Conservation (phyloP, 2,797 vertebrate species). For the Meda fulgida region DNA sequence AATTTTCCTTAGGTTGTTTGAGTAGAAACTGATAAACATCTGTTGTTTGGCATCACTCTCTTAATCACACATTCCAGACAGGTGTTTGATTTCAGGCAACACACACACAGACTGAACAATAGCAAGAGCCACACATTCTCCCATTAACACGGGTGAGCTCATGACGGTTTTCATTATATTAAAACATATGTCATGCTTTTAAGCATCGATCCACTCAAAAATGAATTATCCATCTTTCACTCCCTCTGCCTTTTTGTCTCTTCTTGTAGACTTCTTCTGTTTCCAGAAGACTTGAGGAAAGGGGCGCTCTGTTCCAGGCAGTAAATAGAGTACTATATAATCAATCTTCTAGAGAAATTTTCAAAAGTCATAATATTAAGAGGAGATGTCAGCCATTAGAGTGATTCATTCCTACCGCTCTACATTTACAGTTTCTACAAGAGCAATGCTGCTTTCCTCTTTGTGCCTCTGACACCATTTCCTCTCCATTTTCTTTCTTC, state of each 20-base stretch:
- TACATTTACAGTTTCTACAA: conserved; percentile 84
- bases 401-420: conserved; percentile 85
- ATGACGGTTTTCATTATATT: conserved; percentile 5
- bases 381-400: conserved; percentile 84
- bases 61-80: conserved; percentile 36
- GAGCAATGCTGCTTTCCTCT: conserved; percentile 78
- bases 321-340: conserved; percentile 84
- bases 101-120: conserved; percentile 27
- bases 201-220: conserved; percentile 22
- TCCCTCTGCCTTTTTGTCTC: conserved; percentile 24
- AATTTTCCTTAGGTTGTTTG: conserved; percentile 19
- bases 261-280: conserved; percentile 46
- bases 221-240: neutral
- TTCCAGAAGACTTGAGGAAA: conserved; percentile 59
- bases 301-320: conserved; percentile 67
- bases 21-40: conserved; percentile 33
- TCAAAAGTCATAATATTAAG: conserved; percentile 85
- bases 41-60: conserved; percentile 23
- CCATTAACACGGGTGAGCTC: conserved; percentile 13
- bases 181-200: conserved; percentile 32
- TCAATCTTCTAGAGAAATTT: conserved; percentile 81
- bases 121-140: conserved; percentile 16
- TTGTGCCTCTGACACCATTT: conserved; percentile 78
- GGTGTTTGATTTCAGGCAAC: conserved; percentile 40
- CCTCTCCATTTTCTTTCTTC: conserved; percentile 80